phyloP scores from a whole-genome alignment of 2,888 invertebrate species.

The Morpho helenor region DNA sequence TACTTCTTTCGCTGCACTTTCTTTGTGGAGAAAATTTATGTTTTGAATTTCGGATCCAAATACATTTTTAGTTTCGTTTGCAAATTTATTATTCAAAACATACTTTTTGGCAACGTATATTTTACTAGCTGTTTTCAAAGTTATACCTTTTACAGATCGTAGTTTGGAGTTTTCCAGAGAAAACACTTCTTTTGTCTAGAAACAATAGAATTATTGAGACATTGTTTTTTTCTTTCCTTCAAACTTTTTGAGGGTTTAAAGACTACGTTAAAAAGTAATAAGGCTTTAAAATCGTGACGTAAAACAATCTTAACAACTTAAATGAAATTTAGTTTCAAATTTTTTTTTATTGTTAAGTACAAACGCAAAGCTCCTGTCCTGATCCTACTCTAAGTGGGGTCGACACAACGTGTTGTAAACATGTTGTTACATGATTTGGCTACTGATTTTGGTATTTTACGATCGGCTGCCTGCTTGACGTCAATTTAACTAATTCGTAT shows the following conservation, averaged over 20 bases:
- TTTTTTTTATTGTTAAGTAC: not conserved
- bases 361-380: not conserved
- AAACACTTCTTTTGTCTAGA: slow-evolving; percentile 52
- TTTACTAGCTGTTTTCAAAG: slow-evolving; percentile 83
- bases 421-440: too few species aligned
- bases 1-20: slow-evolving; percentile 76
- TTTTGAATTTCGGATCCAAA: slow-evolving; percentile 82
- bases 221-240: too few species aligned
- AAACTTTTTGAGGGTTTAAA: too few species aligned
- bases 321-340: too few species aligned
- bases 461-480: too few species aligned
- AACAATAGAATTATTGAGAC: not conserved
- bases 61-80: slow-evolving; percentile 67
- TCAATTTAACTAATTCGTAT: too few species aligned
- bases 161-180: slow-evolving; percentile 31
- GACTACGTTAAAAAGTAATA: too few species aligned
- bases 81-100: slow-evolving; percentile 75
- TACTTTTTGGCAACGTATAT: slow-evolving; percentile 78
- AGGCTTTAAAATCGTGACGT: too few species aligned
- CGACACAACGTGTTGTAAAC: too few species aligned
- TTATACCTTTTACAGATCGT: slow-evolving; percentile 60
- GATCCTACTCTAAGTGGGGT: too few species aligned
- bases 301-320: too few species aligned
- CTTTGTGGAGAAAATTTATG: slow-evolving; percentile 79
- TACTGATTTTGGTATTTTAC: too few species aligned